These are phyloP conservation scores for Crotalus helleri DNA, from an alignment of 2,113 vertebrate species.

Conservation along the genomic window DNA sequence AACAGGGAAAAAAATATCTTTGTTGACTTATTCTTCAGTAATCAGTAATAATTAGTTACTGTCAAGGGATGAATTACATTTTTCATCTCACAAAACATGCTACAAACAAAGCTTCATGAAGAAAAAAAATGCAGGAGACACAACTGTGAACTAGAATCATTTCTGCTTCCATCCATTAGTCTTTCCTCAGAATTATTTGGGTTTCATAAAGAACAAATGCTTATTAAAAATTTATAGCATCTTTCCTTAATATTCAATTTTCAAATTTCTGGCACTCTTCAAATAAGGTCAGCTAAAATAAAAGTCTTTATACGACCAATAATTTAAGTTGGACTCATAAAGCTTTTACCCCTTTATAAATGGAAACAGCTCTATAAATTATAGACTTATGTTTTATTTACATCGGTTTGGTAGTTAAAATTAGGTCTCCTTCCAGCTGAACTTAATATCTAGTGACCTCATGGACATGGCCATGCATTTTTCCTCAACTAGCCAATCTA, in stretches of 20 bases:
- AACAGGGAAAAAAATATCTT: constrained; percentile 81
- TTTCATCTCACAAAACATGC: constrained; percentile 58
- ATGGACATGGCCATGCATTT: not conserved
- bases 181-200: constrained; percentile 13
- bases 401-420: not conserved
- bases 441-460: not conserved
- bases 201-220: constrained; percentile 4
- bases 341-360: not conserved
- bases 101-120: constrained; percentile 52
- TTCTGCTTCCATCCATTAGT: constrained; percentile 13
- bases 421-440: not conserved
- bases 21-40: constrained; percentile 78
- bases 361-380: not conserved
- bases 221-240: not conserved
- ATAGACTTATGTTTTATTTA: not conserved
- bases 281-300: not conserved
- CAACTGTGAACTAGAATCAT: constrained; percentile 33
- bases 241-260: not conserved
- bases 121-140: constrained; percentile 47
- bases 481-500: not conserved
- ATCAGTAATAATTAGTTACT: constrained; percentile 77
- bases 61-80: constrained; percentile 67
- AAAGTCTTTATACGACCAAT: not conserved
- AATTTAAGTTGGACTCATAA: not conserved
- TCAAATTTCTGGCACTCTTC: not conserved